Evolutionary conservation across 2,888 invertebrate genomes (phyloP), one percentile per base, ranked within the genome.

Genomic region (Lamproptera curius): DNA sequence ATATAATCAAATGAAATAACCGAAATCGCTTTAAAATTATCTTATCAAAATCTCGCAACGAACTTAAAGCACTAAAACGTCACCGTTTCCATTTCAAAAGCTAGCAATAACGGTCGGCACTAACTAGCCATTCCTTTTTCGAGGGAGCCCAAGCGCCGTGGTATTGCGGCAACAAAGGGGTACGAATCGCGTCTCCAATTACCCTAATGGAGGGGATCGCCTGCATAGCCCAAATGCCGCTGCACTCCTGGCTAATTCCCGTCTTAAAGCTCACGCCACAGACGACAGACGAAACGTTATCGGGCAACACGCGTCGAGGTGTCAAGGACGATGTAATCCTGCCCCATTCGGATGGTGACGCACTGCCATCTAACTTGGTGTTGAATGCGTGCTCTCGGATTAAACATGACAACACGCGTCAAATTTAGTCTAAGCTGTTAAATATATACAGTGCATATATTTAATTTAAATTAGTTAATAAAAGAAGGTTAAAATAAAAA

Each of bases 171-270:
- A 79, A 78, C 76, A 70, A 61, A 60, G 61, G 20, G 15, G 65
- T 70, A 3, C 71, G 63, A 69, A 69, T 62, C 63, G 58, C 68
- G 71, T 76, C 80, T 78, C 76, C 87, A 88, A 88, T 88, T 88
- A 88, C 84, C 73, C 81, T 87, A 89, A 89, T 89, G 88, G 87
- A 86, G 81, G 80, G 65, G n/a, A 74, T 75, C 75, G 82, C 83
- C 83, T 85, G 82, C 76, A 82, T 76, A 81, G 77, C 82, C 76
- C 74, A 82, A 83, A 84, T 82, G 77, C 81, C 76, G 82, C 82
- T 78, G 76, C 79, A 80, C n/a, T n/a, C n/a, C n/a, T n/a, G n/a
- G 84, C 84, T 84, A 83, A 85, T 85, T 83, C 79, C 75, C 76
- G 71, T 74, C 73, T 80, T 81, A 84, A 84, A 74, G 75, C 79